These are phyloP conservation scores for Penaeus chinensis DNA, from an alignment of 1,140 invertebrate genomes.

Conservation along the genomic window DNA sequence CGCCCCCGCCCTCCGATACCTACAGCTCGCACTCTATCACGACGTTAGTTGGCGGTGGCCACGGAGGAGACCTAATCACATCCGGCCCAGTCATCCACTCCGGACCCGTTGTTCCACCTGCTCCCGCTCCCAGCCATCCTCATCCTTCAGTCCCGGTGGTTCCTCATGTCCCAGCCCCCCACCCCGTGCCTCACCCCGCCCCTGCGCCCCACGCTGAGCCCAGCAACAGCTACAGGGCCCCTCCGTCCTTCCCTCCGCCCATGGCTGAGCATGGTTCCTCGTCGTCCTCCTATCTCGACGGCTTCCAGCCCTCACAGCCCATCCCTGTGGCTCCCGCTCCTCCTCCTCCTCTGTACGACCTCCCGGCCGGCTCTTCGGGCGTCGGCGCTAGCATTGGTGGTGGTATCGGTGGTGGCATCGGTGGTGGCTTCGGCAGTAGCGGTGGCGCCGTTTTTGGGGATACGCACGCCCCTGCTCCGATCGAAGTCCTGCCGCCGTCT, in stretches of 20 bases:
- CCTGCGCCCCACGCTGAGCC: slow-evolving; percentile 14
- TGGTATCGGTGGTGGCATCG: neutral
- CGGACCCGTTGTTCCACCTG: slow-evolving; percentile 15
- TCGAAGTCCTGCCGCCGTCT: neutral
- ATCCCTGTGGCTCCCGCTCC: neutral
- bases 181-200: neutral
- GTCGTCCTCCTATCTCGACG: slow-evolving; percentile 49
- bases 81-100: slow-evolving; percentile 5
- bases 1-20: neutral
- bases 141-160: neutral
- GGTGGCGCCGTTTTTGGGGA: neutral
- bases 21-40: neutral
- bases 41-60: neutral
- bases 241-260: slow-evolving; percentile 34
- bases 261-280: slow-evolving; percentile 53
- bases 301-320: slow-evolving; percentile 47
- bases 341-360: slow-evolving; percentile 47
- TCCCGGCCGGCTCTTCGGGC: slow-evolving; percentile 8
- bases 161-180: neutral
- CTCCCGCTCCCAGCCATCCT: neutral
- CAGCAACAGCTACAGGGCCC: slow-evolving; percentile 36
- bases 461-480: neutral
- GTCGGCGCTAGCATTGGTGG: neutral
- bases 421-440: neutral
- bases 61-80: neutral